Evolutionary conservation across 2,888 invertebrate species (phyloP), one percentile per base, ranked within the genome.

Genomic region (Cantharis lateralis): DNA sequence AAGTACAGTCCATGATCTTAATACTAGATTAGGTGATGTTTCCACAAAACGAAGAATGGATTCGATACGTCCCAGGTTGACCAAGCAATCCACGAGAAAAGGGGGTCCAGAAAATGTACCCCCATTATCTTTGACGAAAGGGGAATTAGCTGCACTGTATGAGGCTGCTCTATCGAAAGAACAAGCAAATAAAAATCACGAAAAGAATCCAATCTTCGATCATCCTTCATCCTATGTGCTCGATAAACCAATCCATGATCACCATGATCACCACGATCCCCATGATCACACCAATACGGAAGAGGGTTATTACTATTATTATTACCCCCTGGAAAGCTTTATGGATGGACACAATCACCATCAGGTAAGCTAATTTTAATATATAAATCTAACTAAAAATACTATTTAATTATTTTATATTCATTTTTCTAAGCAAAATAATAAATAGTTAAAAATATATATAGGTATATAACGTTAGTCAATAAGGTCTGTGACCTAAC

Each of bases 251-350:
- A 20, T 73, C 5, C 72, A 75, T 3, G 77, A 75, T 26, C 18
- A 78, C 16, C 63, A 69, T 64, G 18, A 69, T 3, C 63, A 78
- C 11, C 20, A 24, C 5, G 24, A 75, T 26, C 18, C 79, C 16
- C 63, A 69, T 68, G 18, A 69, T 3, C 63, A 78, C 15, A n/a
- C 15, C 11, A 15, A 63, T 16, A 48, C 72, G 16, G 26, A 77
- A 15, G 84, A 85, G 24, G 88, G 89, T 79, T 90, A 89, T 83
- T 89, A 89, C 81, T 91, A 91, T 82, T 90, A 91, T 82, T 91
- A 90, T 83, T 90, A 90, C 80, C 91, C 91, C 0, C 82, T 90
- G 70, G 89, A 90, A 80, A 89, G 88, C 75, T 89, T 90, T 78
- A 83, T 89, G 78, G 88, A 88, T 79, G 88, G 88, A 78, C 78